Base-by-base conservation (phyloP, 37 sponge, comb jelly and placozoan genomes). In the Amphimedon queenslandica region DNA sequence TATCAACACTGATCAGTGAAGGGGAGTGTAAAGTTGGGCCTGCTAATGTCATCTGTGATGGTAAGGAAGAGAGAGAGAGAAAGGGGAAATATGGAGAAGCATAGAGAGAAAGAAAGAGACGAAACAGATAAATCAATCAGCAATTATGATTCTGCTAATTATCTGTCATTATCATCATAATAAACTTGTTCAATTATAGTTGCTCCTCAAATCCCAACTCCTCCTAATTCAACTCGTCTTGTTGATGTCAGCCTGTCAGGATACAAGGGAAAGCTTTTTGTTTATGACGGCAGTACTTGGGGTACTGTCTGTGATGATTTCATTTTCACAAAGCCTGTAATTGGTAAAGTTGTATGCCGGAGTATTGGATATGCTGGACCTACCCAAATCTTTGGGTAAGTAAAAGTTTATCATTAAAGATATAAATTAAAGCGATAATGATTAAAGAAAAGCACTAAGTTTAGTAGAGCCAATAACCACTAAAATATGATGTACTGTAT, bases 1-100 rank as follows among this genome's bases (percentile, higher is more conserved):
- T 25, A 6, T 11, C 61, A n/a, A 5, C 5, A 25, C 5, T 11
- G 21, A 25, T 6, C 28, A 25, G 21, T 11, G 27, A 60, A 60
- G 8, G 27, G 5, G 21, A n/a, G 5, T 25, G 27, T 60, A 25
- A 18, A 8, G 13, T 18, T 47, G 8, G 13, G 8, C 51, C 28
- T n/a, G 61, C 61, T n/a, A n/a, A 25, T 60, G 61, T 60, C 24
- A 60, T 60, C 8, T 60, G 61, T 60, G 61, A 60, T n/a, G 61
- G 61, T 60, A n/a, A 60, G n/a, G n/a, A n/a, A n/a, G n/a, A n/a
- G n/a, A n/a, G n/a, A n/a, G n/a, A n/a, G n/a, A n/a, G n/a, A n/a
- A n/a, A n/a, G n/a, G n/a, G n/a, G n/a, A n/a, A n/a, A n/a, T n/a
- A n/a, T n/a, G n/a, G n/a, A n/a, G n/a, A n/a, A n/a, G n/a, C n/a